Evolutionary conservation across 2,113 vertebrate species (phyloP).

Genomic region (Tautogolabrus adspersus): DNA sequence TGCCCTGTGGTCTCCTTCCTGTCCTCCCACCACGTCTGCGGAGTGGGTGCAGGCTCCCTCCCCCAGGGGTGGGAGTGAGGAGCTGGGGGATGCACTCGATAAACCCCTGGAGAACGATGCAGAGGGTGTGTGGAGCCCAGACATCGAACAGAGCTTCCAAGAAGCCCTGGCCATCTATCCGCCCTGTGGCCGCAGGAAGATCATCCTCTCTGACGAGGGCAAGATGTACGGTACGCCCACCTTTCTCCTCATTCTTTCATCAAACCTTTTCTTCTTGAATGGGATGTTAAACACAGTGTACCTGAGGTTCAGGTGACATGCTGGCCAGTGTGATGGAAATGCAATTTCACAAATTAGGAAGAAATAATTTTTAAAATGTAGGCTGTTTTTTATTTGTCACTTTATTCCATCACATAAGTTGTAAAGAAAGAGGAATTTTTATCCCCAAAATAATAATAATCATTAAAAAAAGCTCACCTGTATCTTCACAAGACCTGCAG

Average conservation of each 20-base stretch:
- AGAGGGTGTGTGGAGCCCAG: constrained; percentile 97
- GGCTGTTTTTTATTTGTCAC: too few relatives aligned
- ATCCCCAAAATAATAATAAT: too few relatives aligned
- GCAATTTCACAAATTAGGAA: too few relatives aligned
- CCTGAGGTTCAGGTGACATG: background rate
- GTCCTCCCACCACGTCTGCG: constrained; percentile 84
- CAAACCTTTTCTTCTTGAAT: background rate
- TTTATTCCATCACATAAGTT: too few relatives aligned
- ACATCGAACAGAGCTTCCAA: constrained; percentile 98
- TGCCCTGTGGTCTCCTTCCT: constrained; percentile 47
- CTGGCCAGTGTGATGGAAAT: background rate
- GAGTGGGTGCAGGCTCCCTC: constrained; percentile 92
- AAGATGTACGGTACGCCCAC: constrained; percentile 94
- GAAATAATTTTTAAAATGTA: too few relatives aligned
- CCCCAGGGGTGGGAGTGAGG: constrained; percentile 92
- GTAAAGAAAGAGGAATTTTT: too few relatives aligned
- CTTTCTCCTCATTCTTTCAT: constrained; percentile 20
- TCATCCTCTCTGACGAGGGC: constrained; percentile 92
- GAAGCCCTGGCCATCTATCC: constrained; percentile 91
- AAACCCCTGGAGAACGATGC: constrained; percentile 98
- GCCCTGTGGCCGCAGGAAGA: constrained; percentile 89
- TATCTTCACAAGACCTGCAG: too few relatives aligned
- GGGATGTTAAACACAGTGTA: background rate
- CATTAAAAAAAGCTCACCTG: too few relatives aligned
- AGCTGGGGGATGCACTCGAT: constrained; percentile 91